Evolutionary conservation across 1,140 invertebrate species (phyloP).

Genomic region (Aphaenogaster floridana): DNA sequence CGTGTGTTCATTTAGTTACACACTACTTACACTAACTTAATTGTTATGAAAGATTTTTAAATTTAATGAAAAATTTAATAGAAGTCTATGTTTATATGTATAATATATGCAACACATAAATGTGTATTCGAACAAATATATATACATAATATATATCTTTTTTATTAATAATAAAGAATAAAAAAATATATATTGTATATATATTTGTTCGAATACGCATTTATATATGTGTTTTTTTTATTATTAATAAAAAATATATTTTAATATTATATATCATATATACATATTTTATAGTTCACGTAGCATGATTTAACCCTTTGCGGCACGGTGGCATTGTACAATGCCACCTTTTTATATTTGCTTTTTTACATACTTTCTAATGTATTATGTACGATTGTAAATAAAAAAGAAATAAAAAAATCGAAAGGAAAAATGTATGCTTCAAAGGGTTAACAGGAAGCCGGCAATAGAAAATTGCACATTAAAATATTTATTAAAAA

Average conservation of each 20-base stretch:
- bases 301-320: neutral
- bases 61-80: neutral
- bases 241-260: neutral
- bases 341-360: no score
- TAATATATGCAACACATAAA: neutral
- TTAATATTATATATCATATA: neutral
- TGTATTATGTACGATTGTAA: no score
- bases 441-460: neutral
- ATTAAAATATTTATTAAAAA: constrained; percentile 48
- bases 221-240: no score
- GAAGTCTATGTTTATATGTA: neutral
- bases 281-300: neutral
- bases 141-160: neutral
- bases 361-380: no score
- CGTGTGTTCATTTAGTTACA: neutral
- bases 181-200: no score
- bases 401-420: no score
- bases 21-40: neutral
- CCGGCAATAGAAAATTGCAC: neutral
- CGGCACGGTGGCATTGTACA: no score
- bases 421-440: no score
- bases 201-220: no score
- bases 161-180: no score
- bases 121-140: neutral
- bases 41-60: neutral